Base-by-base conservation (phyloP, 1,140 invertebrate species). In the Globodera rostochiensis region DNA sequence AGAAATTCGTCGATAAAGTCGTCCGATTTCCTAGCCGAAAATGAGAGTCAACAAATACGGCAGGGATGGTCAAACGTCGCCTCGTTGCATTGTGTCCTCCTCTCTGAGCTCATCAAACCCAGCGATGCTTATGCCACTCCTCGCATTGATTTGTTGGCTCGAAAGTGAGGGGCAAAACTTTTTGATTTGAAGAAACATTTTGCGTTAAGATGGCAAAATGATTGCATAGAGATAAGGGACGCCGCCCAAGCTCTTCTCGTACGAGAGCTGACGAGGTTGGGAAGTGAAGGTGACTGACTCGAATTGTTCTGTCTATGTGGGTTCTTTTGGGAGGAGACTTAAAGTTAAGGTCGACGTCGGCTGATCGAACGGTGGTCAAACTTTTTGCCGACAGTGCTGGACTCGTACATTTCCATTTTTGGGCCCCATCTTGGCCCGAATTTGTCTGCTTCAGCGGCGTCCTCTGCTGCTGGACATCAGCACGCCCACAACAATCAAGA, bases 21-120 rank as follows among this genome's bases (percentile, higher is more conserved):
- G 36, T 76, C 76, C 15, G 85, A 88, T 73, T 71, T 66, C 13
- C 46, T 67, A 6, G 53, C 81, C 15, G 86, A 88, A 66, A 36
- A 13, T 36, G 86, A 88, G 73, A 94, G 95, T 87, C 94, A 95
- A 2, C 94, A 95, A 88, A 95, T 96, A 79, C 96, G 96, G 91
- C 95, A 97, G 89, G 95, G 96, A 74, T 99, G 97, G 97, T 97
- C 95, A 45, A 92, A 96, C 13, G 90, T 99, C 49, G 96, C 96
- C 6, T 96, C 96, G 0, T 92, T 98, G 45, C 97, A 99, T 90
- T 98, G 97, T 88, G 95, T 98, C 46, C 91, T 98, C 19, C 91
- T 99, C 73, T 96, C 97, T 0, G 96, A 99, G 86, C 86, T 92
- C 74, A 90, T 92, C 47, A 81, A 81, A 75, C 82, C 84, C 7